A percentile compares a stretch with the other conserved stretches of the same genome.
Evolutionary conservation across 2,888 invertebrate genomes (phyloP).

Genomic region (Aproaerema taeniolella): DNA sequence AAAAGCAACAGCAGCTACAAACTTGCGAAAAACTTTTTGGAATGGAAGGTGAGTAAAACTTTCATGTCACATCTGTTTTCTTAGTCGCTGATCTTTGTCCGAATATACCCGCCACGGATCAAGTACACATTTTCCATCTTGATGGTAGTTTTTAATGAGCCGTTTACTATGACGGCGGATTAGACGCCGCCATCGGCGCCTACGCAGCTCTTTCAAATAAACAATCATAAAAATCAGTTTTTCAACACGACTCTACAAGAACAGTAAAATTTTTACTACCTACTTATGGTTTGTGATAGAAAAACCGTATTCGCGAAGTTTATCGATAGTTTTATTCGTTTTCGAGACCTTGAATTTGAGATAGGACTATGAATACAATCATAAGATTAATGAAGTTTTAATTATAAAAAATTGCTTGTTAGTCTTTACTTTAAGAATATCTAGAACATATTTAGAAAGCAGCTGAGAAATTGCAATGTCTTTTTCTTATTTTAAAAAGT

Average conservation of each 20-base stretch:
- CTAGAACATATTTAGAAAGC: no score
- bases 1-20: no score
- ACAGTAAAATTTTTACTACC: slow-evolving; percentile 10
- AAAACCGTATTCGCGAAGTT: not conserved
- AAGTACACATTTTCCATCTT: slow-evolving; percentile 43
- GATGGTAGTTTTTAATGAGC: slow-evolving; percentile 60
- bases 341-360: not conserved
- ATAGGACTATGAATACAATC: no score
- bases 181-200: slow-evolving; percentile 30
- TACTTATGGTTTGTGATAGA: slow-evolving; percentile 5
- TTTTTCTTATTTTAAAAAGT: no score
- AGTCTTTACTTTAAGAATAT: no score
- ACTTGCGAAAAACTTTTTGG: no score
- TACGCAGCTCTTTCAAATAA: slow-evolving; percentile 37
- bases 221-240: slow-evolving; percentile 34
- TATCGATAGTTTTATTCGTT: not conserved
- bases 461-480: no score
- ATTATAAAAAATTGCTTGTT: no score
- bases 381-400: no score
- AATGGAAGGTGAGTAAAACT: no score
- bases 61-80: no score
- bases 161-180: slow-evolving; percentile 52
- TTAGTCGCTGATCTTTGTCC: slow-evolving; percentile 33
- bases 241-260: slow-evolving; percentile 8
- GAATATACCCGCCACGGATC: slow-evolving; percentile 22